These are phyloP conservation scores for Aporophyla nigra DNA, from an alignment of 2,888 invertebrate species.

Conservation along the genomic window DNA sequence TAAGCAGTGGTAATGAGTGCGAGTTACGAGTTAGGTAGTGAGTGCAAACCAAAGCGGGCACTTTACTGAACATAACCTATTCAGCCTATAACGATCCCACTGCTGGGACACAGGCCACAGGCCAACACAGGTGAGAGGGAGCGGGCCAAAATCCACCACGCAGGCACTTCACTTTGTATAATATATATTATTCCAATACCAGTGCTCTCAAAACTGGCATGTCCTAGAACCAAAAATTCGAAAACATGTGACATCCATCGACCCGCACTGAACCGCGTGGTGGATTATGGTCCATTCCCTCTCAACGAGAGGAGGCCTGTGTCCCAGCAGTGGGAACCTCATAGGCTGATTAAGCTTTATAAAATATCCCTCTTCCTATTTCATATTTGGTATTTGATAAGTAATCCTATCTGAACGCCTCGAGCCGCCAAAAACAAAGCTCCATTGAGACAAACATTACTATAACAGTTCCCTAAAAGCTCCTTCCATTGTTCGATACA, in stretches of 20 bases:
- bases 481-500: slow-evolving; percentile 39
- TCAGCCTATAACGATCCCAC: no score
- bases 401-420: slow-evolving; percentile 1
- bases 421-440: slow-evolving; percentile 22
- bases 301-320: background rate
- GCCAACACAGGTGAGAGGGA: no score
- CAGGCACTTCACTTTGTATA: no score
- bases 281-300: no score
- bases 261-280: no score
- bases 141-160: no score
- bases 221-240: background rate
- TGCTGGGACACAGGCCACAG: no score
- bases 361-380: background rate
- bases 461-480: slow-evolving; percentile 34
- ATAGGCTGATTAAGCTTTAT: background rate
- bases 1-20: no score
- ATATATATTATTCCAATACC: no score
- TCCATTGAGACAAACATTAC: slow-evolving; percentile 37
- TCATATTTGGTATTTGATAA: background rate
- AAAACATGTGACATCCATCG: background rate
- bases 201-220: no score
- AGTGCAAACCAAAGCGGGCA: background rate
- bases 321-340: background rate
- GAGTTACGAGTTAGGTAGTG: no score
- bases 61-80: no score